Percentiles rank a stretch among this genome's conserved stretches.
phyloP scores from a whole-genome alignment of 30 jellyfish, hydroid and myxozoan species.

The Hydractinia echinata region DNA sequence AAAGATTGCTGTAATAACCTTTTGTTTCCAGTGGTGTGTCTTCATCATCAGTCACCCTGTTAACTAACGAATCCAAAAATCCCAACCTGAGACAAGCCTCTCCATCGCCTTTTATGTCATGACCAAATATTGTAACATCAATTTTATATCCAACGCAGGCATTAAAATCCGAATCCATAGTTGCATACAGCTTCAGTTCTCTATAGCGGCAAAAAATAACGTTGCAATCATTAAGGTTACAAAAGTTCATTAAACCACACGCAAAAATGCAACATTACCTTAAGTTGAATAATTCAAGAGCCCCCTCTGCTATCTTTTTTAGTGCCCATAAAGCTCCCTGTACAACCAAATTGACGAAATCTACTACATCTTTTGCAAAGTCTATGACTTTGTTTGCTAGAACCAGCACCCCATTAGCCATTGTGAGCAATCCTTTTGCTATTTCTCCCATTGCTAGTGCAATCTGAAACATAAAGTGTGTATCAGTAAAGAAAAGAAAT shows the following conservation, averaged over 20 bases:
- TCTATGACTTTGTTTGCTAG: no score
- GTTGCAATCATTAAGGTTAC: no score
- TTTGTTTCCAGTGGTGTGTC: no score
- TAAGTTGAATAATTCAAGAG: not conserved
- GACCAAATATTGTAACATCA: not conserved
- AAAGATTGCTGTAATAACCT: no score
- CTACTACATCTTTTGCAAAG: not conserved
- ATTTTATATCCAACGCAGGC: slow-evolving; percentile 12
- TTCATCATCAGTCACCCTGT: slow-evolving; percentile 31
- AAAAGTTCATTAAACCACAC: no score
- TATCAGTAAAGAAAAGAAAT: no score
- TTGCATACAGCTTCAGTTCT: not conserved
- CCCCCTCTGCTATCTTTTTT: not conserved
- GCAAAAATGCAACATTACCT: no score
- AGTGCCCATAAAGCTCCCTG: not conserved
- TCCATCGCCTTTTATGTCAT: not conserved
- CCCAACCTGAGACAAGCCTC: slow-evolving; percentile 41
- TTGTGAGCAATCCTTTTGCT: slow-evolving; percentile 46
- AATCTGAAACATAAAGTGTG: slow-evolving; percentile 46
- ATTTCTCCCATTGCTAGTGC: slow-evolving; percentile 47
- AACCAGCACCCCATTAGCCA: slow-evolving; percentile 57
- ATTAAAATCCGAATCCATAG: not conserved
- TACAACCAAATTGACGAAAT: not conserved
- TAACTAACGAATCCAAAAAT: slow-evolving; percentile 40
- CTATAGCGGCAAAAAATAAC: no score